These are phyloP conservation scores for Trissolcus basalis DNA, from an alignment of 1,140 invertebrate genomes.

Conservation along the genomic window DNA sequence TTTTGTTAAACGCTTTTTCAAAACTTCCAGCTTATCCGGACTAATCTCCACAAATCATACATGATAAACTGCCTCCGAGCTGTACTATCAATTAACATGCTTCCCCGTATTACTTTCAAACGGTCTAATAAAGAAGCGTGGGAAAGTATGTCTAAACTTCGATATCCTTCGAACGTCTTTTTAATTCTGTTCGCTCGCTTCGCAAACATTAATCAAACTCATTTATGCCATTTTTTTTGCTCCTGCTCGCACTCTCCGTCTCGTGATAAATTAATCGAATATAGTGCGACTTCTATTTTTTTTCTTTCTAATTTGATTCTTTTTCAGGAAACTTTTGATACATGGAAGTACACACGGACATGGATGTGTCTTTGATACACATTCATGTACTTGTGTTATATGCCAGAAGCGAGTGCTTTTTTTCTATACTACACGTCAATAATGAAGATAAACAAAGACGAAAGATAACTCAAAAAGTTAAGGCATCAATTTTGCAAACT, in stretches of 20 bases:
- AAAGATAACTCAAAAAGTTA: no score
- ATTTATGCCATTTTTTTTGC: neutral
- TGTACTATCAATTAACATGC: slow-evolving; percentile 37
- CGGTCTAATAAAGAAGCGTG: slow-evolving; percentile 22
- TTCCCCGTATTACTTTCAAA: slow-evolving; percentile 1
- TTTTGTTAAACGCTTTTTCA: neutral
- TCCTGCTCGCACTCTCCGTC: neutral
- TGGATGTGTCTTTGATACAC: no score
- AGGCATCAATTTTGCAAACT: no score
- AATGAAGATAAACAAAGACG: no score
- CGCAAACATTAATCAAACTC: slow-evolving; percentile 36
- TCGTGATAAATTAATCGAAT: no score
- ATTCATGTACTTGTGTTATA: no score
- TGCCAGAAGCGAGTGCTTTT: no score
- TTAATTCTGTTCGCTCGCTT: slow-evolving; percentile 22
- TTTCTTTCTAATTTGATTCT: no score
- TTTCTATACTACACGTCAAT: no score
- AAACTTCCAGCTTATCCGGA: slow-evolving; percentile 12
- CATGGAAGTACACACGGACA: no score
- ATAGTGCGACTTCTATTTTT: no score
- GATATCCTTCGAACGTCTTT: slow-evolving; percentile 35
- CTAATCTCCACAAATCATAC: slow-evolving; percentile 21
- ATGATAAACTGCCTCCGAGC: slow-evolving; percentile 10
- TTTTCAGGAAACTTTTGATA: no score
- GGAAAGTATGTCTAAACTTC: slow-evolving; percentile 31